Conservation (phyloP, 2,113 vertebrate species). For the Corynorhinus townsendii region DNA sequence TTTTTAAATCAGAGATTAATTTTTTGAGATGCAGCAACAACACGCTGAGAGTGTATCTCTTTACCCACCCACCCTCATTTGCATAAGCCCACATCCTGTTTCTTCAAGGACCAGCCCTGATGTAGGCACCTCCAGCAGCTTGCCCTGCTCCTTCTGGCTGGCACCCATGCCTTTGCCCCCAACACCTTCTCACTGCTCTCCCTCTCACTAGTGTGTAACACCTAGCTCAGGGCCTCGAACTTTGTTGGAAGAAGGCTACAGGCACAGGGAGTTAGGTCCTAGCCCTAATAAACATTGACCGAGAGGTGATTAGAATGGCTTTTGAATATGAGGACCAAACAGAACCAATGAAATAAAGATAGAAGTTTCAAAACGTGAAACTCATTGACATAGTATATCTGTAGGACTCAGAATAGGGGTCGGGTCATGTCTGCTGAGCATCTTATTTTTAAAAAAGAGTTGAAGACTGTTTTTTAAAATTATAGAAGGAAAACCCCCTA, state of each 20-base stretch:
- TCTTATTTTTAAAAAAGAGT: background rate
- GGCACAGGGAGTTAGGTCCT: no score
- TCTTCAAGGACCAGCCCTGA: background rate
- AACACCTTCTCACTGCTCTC: no score
- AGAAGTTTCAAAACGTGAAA: background rate
- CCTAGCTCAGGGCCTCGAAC: background rate
- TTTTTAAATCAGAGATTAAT: background rate
- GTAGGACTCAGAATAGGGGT: background rate
- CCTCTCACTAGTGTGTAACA: fast-evolving
- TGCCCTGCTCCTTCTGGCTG: background rate
- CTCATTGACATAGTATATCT: background rate
- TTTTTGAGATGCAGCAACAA: background rate
- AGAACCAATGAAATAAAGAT: background rate
- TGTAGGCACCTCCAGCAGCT: no score
- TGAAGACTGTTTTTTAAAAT: background rate
- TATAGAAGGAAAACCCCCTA: background rate
- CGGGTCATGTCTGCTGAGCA: background rate
- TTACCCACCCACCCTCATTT: fast-evolving
- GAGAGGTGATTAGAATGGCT: background rate
- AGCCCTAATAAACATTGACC: background rate
- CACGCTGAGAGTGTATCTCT: background rate
- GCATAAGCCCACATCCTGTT: background rate
- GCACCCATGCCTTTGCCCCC: fast-evolving
- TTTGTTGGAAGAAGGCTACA: background rate
- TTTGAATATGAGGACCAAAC: background rate